Base-by-base conservation (phyloP, 1,140 invertebrate genomes). In the Parasteatoda tepidariorum region DNA sequence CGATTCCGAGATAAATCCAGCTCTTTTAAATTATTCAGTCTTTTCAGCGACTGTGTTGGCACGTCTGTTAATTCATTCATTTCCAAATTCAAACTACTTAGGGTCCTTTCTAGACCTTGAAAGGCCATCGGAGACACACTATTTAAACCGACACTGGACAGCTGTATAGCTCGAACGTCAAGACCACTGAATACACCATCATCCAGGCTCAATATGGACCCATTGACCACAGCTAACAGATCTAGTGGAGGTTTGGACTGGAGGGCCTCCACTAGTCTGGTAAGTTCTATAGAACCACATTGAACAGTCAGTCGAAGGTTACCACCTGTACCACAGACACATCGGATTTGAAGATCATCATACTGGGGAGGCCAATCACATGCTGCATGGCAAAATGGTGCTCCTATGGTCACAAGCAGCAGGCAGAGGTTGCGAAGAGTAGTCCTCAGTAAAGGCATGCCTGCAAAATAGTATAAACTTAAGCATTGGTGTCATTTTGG, bases 1-100 rank as follows among this genome's bases (percentile, higher is more conserved):
- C 92, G 91, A 89, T 98, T 98, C 86, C 94, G 92, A 0, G 95
- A 96, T 28, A 98, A 89, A 89, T 97, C 96, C n/a, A 98, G 89
- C 31, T 96, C 90, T 3, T 93, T 93, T 5, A 98, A 89, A 85
- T 92, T 94, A 57, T 88, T 90, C 5, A 98, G 89, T 22, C 89
- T 88, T 78, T 91, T 91, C 0, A 98, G 88, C 5, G 93, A 92
- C 26, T 90, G 90, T 0, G 92, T 92, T 0, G 96, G 96, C n/a
- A 97, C 91, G 85, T 93, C 92, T 1, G 89, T 91, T 7, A 98
- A 88, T 85, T 94, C 92, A 89, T 98, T 98, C 86, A 96, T 85
- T 41, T 88, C 87, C 31, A 98, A 89, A 89, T 95, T 96, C 13
- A 98, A 90, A 87, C 94, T 96, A 86, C 93, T 93, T 13, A 98